phyloP scores from a whole-genome alignment of 1,140 invertebrate species.

The Tigriopus japonicus region DNA sequence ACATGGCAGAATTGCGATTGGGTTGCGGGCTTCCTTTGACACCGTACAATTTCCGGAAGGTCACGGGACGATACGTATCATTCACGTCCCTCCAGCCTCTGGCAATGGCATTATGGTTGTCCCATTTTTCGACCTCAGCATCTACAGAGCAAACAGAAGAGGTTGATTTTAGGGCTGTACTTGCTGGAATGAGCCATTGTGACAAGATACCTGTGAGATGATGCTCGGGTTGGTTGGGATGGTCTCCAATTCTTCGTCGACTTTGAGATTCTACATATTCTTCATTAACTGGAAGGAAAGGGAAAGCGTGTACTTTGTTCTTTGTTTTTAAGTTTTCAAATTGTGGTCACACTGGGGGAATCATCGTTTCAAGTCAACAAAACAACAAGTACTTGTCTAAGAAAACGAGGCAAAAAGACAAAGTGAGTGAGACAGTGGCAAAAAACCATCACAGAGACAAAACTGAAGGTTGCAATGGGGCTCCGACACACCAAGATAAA shows the following conservation, averaged over 20 bases:
- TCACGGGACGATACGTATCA: not conserved
- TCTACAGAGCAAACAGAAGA: no score
- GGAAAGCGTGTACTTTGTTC: not conserved
- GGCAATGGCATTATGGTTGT: not conserved
- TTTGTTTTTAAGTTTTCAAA: not conserved
- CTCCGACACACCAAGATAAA: not conserved
- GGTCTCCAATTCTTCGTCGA: not conserved
- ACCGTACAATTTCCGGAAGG: not conserved
- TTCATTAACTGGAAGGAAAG: not conserved
- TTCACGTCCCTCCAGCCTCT: not conserved
- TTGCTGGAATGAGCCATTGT: no score
- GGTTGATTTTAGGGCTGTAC: no score
- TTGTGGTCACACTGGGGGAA: not conserved
- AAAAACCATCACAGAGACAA: not conserved
- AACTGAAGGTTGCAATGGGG: not conserved
- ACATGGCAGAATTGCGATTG: no score
- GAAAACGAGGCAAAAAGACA: not conserved
- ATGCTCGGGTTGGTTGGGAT: not conserved
- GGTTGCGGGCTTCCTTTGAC: not conserved
- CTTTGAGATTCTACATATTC: not conserved
- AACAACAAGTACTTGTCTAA: not conserved
- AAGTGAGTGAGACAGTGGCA: not conserved
- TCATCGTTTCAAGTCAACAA: not conserved
- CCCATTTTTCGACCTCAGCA: not conserved
- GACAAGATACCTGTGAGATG: no score